Percentiles rank a stretch among this genome's conserved stretches.
These are phyloP conservation scores for Plutomurus gul DNA, from an alignment of 1,140 invertebrate genomes.

Conservation along the genomic window DNA sequence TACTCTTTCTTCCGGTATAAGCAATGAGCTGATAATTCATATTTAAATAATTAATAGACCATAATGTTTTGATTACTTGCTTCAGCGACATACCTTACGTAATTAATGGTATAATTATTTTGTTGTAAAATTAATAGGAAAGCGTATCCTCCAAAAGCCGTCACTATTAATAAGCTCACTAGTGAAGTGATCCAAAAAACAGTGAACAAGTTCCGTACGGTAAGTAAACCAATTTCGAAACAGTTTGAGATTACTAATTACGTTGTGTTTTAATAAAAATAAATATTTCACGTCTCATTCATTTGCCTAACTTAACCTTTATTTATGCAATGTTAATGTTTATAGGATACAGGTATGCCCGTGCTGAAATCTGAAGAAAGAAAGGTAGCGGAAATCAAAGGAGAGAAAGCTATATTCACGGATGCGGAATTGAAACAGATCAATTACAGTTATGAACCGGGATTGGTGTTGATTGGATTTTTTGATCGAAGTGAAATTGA, in stretches of 20 bases:
- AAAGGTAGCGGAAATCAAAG: slow-evolving; percentile 23
- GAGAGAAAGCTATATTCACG: slow-evolving; percentile 34
- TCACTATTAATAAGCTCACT: slow-evolving; percentile 34
- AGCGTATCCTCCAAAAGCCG: neutral
- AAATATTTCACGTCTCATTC: neutral
- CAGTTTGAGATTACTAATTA: neutral
- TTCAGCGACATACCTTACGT: neutral
- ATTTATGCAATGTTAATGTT: too few relatives aligned
- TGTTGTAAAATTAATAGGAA: neutral
- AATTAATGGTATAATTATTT: neutral
- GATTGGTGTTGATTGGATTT: slow-evolving; percentile 39
- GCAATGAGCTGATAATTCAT: too few relatives aligned
- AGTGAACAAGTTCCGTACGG: slow-evolving; percentile 6
- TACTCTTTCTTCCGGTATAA: slow-evolving; percentile 45
- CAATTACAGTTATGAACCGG: slow-evolving; percentile 37
- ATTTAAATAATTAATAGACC: neutral
- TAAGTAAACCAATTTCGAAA: neutral
- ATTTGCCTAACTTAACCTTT: too few relatives aligned
- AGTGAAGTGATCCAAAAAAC: slow-evolving; percentile 32
- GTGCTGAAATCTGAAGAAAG: slow-evolving; percentile 41
- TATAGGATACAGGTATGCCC: slow-evolving; percentile 41
- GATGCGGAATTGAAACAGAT: slow-evolving; percentile 19
- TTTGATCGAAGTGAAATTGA: slow-evolving; percentile 22
- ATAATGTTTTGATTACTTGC: neutral
- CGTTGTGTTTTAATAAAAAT: neutral